Evolutionary conservation across 2,797 vertebrate species (phyloP).

Genomic region (Florisuga fusca): DNA sequence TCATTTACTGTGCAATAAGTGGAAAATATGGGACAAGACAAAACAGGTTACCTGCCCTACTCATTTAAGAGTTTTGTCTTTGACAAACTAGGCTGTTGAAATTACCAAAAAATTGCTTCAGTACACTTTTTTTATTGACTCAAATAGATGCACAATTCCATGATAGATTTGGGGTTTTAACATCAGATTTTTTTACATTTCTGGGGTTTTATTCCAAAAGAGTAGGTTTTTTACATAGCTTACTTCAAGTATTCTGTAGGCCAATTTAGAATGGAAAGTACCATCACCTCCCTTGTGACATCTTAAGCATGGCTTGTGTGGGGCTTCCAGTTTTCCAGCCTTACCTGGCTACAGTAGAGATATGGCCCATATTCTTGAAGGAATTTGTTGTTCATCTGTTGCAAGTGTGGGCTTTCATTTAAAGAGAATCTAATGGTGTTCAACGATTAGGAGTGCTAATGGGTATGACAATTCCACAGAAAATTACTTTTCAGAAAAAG

Average conservation of each 20-base stretch:
- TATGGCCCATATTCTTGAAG: neutral
- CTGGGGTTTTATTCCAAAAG: neutral
- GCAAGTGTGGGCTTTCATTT: neutral
- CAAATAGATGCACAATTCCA: accelerated
- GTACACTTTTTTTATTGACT: neutral
- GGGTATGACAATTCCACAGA: slow-evolving; percentile 39
- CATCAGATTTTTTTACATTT: neutral
- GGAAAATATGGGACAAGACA: neutral
- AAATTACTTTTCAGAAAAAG: slow-evolving; percentile 26
- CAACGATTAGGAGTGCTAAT: slow-evolving; percentile 34
- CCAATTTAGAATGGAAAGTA: neutral
- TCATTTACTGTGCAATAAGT: neutral
- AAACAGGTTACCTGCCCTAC: neutral
- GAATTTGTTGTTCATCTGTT: slow-evolving; percentile 16
- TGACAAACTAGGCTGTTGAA: neutral
- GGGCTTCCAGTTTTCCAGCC: neutral
- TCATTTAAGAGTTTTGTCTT: neutral
- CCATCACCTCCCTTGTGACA: neutral
- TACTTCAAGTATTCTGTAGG: neutral
- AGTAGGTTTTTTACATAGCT: neutral
- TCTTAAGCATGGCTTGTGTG: accelerated
- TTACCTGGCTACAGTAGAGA: neutral
- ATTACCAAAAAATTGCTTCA: neutral
- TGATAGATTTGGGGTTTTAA: neutral
- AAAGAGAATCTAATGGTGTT: slow-evolving; percentile 29